These are phyloP conservation scores for Diplolepis rosae DNA, from an alignment of 2,888 invertebrate genomes.

Conservation along the genomic window DNA sequence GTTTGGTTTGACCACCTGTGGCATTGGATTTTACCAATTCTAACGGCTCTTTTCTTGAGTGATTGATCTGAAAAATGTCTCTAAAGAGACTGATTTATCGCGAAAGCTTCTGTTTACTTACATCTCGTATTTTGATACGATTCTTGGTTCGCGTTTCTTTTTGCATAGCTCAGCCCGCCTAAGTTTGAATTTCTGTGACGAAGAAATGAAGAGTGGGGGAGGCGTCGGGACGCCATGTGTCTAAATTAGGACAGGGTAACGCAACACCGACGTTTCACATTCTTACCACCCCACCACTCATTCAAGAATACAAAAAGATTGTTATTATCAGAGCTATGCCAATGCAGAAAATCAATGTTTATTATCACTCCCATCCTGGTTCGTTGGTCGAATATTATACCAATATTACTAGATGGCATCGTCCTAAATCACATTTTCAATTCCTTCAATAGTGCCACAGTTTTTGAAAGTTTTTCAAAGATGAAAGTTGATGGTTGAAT, in stretches of 20 bases:
- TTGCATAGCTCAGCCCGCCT: background rate
- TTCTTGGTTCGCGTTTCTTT: background rate
- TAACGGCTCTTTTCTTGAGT: background rate
- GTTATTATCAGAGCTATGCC: background rate
- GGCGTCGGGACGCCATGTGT: constrained; percentile 60
- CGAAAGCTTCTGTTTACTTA: background rate
- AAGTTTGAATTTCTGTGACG: constrained; percentile 49
- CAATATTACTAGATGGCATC: background rate
- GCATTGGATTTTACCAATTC: background rate
- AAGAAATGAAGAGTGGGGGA: constrained; percentile 60
- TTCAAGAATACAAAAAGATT: constrained; percentile 26
- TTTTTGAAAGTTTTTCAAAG: no score
- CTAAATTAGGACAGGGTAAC: constrained; percentile 74
- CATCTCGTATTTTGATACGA: background rate
- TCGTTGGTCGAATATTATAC: constrained; percentile 1
- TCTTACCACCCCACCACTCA: constrained; percentile 38
- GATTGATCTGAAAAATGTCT: background rate
- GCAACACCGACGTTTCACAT: constrained; percentile 68
- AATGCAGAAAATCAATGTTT: background rate
- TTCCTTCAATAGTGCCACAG: background rate
- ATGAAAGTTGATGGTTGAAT: no score
- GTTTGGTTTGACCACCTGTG: background rate
- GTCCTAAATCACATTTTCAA: background rate
- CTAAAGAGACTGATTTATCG: background rate
- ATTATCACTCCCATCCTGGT: background rate